Conservation (phyloP, 2,888 invertebrate species). For the Oscheius myriophilus region DNA sequence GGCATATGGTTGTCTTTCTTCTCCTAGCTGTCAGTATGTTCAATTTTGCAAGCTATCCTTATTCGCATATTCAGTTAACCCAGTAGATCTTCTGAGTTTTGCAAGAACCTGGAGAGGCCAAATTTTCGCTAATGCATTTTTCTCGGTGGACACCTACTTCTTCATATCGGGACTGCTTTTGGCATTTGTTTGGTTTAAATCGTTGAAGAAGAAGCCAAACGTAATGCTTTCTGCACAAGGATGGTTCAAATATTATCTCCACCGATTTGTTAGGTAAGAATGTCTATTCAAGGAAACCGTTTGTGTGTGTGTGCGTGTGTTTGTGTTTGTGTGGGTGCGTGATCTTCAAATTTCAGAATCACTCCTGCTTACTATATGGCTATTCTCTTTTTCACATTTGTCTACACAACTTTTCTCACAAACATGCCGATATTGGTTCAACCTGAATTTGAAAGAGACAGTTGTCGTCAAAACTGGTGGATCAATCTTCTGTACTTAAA, state of each 20-base stretch:
- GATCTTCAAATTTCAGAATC: constrained; percentile 37
- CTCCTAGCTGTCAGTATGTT: constrained; percentile 15
- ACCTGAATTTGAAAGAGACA: constrained; percentile 36
- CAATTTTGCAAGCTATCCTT: not conserved
- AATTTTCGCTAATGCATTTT: constrained; percentile 38
- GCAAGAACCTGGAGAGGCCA: constrained; percentile 33
- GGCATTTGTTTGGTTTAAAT: constrained; percentile 47
- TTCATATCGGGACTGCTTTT: constrained; percentile 44
- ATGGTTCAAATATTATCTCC: constrained; percentile 25
- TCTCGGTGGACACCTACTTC: constrained; percentile 50
- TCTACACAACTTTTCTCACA: constrained; percentile 31
- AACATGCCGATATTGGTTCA: constrained; percentile 39
- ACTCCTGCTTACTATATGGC: constrained; percentile 55
- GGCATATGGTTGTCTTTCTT: constrained; percentile 31
- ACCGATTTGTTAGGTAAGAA: constrained; percentile 21
- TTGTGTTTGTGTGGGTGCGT: too few relatives aligned
- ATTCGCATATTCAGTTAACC: constrained; percentile 48
- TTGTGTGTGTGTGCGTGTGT: too few relatives aligned
- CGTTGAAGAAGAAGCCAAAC: constrained; percentile 1
- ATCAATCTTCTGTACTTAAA: constrained; percentile 57
- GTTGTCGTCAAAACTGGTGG: constrained; percentile 50
- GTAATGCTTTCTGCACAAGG: constrained; percentile 8
- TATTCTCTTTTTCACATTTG: constrained; percentile 54
- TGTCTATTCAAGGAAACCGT: too few relatives aligned
- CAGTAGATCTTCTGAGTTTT: constrained; percentile 38